phyloP scores from a whole-genome alignment of 2,797 vertebrate species.

The Echeneis naucrates region DNA sequence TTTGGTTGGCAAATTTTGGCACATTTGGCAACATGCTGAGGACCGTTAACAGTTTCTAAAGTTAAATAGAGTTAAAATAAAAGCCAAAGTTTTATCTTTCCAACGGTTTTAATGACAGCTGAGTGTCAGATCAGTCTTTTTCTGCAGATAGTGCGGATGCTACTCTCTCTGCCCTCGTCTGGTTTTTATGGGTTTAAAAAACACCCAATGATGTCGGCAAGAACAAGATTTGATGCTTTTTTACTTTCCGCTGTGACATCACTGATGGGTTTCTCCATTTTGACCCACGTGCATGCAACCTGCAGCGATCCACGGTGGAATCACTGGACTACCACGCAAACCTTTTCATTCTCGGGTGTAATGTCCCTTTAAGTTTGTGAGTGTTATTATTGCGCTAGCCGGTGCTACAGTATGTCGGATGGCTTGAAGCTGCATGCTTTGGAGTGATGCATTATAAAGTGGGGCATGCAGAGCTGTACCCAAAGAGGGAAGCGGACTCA shows the following conservation, averaged over 20 bases:
- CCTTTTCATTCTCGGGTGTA: slow-evolving; percentile 46
- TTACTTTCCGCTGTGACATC: no score
- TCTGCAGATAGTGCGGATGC: no score
- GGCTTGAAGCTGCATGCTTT: slow-evolving; percentile 60
- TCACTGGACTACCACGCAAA: slow-evolving; percentile 18
- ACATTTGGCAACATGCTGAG: no score
- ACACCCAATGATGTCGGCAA: no score
- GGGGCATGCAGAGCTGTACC: slow-evolving; percentile 65
- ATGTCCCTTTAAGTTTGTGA: slow-evolving; percentile 69
- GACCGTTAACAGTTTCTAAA: no score
- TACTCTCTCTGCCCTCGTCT: not conserved
- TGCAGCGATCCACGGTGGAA: not conserved
- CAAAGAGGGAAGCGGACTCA: slow-evolving; percentile 47
- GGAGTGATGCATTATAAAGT: slow-evolving; percentile 68
- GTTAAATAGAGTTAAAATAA: no score
- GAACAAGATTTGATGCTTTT: no score
- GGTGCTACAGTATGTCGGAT: slow-evolving; percentile 68
- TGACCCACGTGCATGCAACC: not conserved
- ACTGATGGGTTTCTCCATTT: not conserved
- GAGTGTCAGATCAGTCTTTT: no score
- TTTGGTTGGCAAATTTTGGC: no score
- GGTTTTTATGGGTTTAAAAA: no score
- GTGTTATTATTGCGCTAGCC: slow-evolving; percentile 36
- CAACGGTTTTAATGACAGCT: no score
- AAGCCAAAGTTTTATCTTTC: no score